Conservation (phyloP, 2,797 vertebrate genomes). For the Pteronotus mesoamericanus region DNA sequence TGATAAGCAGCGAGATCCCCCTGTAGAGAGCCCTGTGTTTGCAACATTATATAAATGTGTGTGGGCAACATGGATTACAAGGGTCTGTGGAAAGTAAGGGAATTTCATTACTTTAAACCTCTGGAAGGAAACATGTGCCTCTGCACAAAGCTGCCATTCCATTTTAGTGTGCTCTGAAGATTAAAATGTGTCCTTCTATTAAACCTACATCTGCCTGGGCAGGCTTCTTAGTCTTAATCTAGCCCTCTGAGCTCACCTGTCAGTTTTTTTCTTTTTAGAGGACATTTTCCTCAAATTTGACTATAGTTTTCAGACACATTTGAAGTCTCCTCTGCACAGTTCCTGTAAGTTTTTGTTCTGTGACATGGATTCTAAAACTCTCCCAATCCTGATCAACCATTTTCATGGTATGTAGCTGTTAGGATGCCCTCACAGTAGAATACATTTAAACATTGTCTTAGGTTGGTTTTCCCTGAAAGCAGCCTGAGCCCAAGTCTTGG, state of each 20-base stretch:
- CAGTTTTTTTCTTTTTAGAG: background rate
- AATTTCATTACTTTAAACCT: background rate
- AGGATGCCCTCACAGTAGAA: background rate
- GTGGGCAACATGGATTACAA: background rate
- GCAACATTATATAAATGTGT: background rate
- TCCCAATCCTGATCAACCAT: background rate
- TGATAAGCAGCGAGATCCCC: background rate
- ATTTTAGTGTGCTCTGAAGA: background rate
- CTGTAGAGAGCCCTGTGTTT: background rate
- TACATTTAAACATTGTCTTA: background rate
- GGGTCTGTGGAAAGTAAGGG: background rate
- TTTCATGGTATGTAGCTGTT: background rate
- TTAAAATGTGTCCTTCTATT: background rate
- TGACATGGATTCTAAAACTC: background rate
- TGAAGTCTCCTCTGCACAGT: background rate
- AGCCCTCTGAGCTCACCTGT: background rate
- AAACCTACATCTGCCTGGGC: background rate
- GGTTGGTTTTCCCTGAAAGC: background rate
- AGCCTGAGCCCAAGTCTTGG: background rate
- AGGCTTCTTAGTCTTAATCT: conserved; percentile 2
- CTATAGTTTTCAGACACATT: background rate
- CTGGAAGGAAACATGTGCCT: background rate
- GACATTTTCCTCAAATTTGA: background rate
- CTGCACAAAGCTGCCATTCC: background rate
- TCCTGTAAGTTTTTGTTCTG: background rate